phyloP scores from a whole-genome alignment of 53 echinoderm and acorn worm genomes.

The Actinopyga echinites region DNA sequence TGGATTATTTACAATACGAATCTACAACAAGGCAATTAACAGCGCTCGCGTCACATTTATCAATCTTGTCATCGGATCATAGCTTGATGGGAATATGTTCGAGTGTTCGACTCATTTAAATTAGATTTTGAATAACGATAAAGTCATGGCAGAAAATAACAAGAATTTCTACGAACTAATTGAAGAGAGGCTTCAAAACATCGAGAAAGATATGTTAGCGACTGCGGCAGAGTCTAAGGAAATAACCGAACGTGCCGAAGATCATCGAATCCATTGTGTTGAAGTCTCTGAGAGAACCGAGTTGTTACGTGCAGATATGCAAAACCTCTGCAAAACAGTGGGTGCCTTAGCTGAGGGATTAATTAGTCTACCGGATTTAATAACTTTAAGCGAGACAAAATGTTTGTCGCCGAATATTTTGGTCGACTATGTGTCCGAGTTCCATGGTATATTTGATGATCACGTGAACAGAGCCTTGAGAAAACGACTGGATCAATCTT shows the following conservation, averaged over 20 bases:
- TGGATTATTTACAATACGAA: no score
- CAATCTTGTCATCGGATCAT: no score
- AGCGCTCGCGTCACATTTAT: no score
- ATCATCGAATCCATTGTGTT: no score
- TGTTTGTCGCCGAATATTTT: background rate
- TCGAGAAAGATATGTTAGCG: background rate
- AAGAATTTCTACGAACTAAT: background rate
- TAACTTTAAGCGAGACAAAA: background rate
- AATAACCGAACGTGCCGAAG: no score
- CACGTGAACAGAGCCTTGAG: slow-evolving; percentile 10
- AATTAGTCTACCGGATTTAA: background rate
- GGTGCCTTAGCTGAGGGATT: background rate
- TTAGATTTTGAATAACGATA: no score
- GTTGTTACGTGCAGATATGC: background rate
- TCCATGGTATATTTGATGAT: slow-evolving; percentile 14
- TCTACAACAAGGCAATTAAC: no score
- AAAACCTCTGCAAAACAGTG: background rate
- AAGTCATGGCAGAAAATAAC: background rate
- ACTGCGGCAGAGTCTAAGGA: background rate
- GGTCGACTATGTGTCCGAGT: slow-evolving; percentile 7
- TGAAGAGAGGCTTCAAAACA: background rate
- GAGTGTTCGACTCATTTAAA: no score
- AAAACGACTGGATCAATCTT: slow-evolving; percentile 35
- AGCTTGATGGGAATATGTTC: no score
- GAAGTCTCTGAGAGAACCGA: no score